These are phyloP conservation scores for Prunella fulvescens DNA, from an alignment of 2,113 vertebrate genomes.

Conservation along the genomic window DNA sequence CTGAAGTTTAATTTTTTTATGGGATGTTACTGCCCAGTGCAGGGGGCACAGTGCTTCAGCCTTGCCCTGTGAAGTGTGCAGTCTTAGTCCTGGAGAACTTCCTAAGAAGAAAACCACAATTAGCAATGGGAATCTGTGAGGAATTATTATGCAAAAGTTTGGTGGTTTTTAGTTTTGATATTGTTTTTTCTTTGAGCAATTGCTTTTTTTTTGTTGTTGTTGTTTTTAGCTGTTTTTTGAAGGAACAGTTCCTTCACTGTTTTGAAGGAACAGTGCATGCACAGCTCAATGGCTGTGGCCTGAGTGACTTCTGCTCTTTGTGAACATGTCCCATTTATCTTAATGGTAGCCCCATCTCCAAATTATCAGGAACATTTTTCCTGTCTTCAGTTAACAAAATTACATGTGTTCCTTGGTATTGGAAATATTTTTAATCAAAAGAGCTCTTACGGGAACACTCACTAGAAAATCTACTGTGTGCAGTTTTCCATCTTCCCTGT, in stretches of 20 bases:
- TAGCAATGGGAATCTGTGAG: background rate
- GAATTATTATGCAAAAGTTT: background rate
- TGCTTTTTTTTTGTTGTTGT: background rate
- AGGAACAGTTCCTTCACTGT: background rate
- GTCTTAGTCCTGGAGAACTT: background rate
- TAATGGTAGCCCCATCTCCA: background rate
- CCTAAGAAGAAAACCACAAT: background rate
- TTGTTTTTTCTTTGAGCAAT: background rate
- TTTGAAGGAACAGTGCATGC: background rate
- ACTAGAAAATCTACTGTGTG: background rate
- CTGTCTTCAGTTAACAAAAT: conserved; percentile 43
- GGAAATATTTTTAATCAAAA: conserved; percentile 70
- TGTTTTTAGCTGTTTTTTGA: background rate
- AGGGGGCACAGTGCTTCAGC: background rate
- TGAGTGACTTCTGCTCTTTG: background rate
- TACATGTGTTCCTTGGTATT: conserved; percentile 45
- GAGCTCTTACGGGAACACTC: conserved; percentile 56
- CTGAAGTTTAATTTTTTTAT: background rate
- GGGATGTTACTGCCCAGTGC: background rate
- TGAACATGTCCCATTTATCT: background rate
- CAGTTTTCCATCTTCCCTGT: background rate
- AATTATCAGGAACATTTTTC: conserved; percentile 27
- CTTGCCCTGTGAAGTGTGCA: background rate
- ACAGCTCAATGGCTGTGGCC: background rate
- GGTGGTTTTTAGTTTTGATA: no score